Evolutionary conservation across 92 coral and sea anemone genomes (phyloP).

Genomic region (Epizoanthus rinbou): DNA sequence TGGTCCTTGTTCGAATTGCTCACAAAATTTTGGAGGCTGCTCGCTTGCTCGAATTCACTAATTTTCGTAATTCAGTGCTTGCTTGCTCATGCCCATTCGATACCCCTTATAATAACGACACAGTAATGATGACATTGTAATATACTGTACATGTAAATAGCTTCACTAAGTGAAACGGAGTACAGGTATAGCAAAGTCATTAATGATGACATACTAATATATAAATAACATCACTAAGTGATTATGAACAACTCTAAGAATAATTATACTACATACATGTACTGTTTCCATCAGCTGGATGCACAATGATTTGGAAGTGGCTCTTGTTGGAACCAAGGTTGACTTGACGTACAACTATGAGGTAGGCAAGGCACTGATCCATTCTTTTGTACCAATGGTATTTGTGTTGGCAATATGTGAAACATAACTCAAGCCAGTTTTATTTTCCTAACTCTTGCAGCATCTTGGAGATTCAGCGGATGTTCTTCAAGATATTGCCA

Average conservation of each 20-base stretch:
- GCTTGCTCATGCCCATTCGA: too few species aligned
- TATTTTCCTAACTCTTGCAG: conserved; percentile 39
- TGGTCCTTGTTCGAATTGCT: too few species aligned
- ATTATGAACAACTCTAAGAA: background rate
- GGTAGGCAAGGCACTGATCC: conserved; percentile 43
- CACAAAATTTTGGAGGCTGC: too few species aligned
- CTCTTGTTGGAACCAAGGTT: conserved; percentile 81
- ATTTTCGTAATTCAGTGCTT: too few species aligned
- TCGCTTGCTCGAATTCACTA: too few species aligned
- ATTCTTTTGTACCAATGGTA: background rate
- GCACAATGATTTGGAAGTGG: conserved; percentile 92
- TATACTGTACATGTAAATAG: too few species aligned
- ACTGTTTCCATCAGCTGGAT: conserved; percentile 73
- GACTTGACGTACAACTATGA: conserved; percentile 89
- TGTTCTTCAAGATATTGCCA: conserved; percentile 69
- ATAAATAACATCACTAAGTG: too few species aligned
- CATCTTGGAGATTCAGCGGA: conserved; percentile 87
- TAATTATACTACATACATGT: background rate
- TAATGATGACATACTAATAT: too few species aligned
- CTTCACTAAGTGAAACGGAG: too few species aligned
- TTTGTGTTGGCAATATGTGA: background rate
- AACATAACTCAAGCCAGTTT: background rate
- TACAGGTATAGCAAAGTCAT: too few species aligned
- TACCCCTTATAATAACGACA: too few species aligned
- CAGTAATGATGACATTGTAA: too few species aligned